phyloP scores from a whole-genome alignment of 2,797 vertebrate genomes.

The Capromys pilorides region DNA sequence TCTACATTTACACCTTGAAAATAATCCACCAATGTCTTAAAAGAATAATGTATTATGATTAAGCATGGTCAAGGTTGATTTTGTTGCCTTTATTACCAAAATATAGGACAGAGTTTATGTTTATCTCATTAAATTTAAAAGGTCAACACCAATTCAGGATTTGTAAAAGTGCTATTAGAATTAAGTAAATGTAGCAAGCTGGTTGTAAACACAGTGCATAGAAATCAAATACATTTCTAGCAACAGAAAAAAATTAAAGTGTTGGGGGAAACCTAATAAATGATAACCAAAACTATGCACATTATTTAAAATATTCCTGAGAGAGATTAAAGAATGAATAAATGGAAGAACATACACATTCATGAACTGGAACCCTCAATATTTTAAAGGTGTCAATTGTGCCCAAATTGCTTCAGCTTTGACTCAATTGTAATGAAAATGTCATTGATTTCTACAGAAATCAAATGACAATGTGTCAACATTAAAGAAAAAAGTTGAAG shows the following conservation, averaged over 20 bases:
- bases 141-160: neutral
- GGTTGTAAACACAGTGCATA: slow-evolving; percentile 27
- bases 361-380: slow-evolving; percentile 11
- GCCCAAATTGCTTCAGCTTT: neutral
- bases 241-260: slow-evolving; percentile 41
- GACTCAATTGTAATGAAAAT: slow-evolving; percentile 40
- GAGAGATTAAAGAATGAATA: slow-evolving; percentile 39
- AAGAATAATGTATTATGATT: neutral
- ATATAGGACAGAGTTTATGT: neutral
- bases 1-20: slow-evolving; percentile 28
- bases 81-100: neutral
- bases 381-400: neutral
- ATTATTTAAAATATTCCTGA: neutral
- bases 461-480: neutral
- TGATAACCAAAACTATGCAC: neutral
- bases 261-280: neutral
- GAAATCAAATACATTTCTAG: slow-evolving; percentile 38
- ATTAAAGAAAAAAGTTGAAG: neutral
- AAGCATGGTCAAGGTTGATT: neutral
- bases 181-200: slow-evolving; percentile 7
- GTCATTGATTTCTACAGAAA: neutral
- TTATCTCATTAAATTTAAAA: slow-evolving; percentile 44
- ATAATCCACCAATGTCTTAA: neutral
- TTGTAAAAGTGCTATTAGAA: slow-evolving; percentile 31
- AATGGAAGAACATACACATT: neutral